Base-by-base conservation (phyloP, 2,113 vertebrate species). In the Vicugna pacos region DNA sequence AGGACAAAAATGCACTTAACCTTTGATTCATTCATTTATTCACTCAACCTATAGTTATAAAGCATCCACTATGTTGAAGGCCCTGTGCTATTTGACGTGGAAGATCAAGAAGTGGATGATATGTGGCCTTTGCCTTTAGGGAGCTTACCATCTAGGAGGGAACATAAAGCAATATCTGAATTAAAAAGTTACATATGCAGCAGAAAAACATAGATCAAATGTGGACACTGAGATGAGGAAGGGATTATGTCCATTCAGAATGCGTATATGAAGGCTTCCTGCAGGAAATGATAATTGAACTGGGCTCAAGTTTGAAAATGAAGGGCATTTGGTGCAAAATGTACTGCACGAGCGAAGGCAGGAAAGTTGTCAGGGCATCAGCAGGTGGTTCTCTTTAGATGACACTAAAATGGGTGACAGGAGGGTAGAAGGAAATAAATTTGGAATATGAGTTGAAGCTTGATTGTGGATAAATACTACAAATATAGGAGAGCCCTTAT, bases 191-290 rank as follows among this genome's bases (percentile, higher is more conserved):
- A 89, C 50, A 46, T 24, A 46, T 69, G 28, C 42, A 70, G 48
- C 24, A 90, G 52, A 94, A 93, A 91, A 54, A n/a, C 28, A 46
- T 26, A 85, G 89, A 80, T 79, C 52, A 85, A 86, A 89, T 80
- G 19, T 69, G 28, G 38, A 46, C 50, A 38, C 13, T 93, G 30
- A 86, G 52, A 35, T 52, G 28, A 92, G 7, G 62, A 77, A 92
- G 73, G 20, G 19, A 54, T 82, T 77, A 35, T 65, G 3, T 91
- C 26, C 54, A n/a, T 91, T 96, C 69, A 3, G 30, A 42, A 32
- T 77, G 26, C 52, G 5, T 83, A 50, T 84, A 22, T 93, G 46
- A 83, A 80, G 26, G 4, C 22, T 95, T 85, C 48, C 35, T 88
- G 54, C 17, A 65, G 38, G 56, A 85, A 83, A n/a, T 76, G 19